These are phyloP conservation scores for Myathropa florea DNA, from an alignment of 2,888 invertebrate genomes.

Conservation along the genomic window DNA sequence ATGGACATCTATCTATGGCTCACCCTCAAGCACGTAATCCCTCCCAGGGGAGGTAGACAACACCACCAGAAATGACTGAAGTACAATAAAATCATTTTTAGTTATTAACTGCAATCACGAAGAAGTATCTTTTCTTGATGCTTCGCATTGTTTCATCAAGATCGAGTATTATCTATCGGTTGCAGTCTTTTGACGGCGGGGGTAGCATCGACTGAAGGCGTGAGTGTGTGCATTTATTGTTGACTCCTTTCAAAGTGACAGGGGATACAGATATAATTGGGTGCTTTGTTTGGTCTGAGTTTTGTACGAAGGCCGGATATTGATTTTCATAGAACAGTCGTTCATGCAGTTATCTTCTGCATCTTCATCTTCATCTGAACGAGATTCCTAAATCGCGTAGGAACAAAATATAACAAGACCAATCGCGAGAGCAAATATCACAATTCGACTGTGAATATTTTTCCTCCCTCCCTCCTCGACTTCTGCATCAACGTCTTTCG, in stretches of 20 bases:
- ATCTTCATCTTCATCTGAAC: too few species aligned
- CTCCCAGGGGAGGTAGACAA: conserved; percentile 55
- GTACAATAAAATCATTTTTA: conserved; percentile 69
- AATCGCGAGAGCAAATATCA: too few species aligned
- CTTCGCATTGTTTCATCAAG: conserved; percentile 56
- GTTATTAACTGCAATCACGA: conserved; percentile 69
- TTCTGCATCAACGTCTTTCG: too few species aligned
- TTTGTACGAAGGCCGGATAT: too few species aligned
- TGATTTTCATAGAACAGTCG: too few species aligned
- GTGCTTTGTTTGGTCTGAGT: not conserved
- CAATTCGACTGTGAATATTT: too few species aligned
- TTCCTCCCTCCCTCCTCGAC: too few species aligned
- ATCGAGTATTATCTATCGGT: conserved; percentile 55
- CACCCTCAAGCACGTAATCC: conserved; percentile 65
- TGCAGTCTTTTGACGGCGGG: conserved; percentile 36
- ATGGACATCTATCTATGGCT: conserved; percentile 45
- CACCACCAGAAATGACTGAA: conserved; percentile 28
- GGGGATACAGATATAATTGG: not conserved
- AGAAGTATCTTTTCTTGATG: conserved; percentile 35
- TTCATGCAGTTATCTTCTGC: too few species aligned
- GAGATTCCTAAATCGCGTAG: too few species aligned
- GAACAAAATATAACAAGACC: too few species aligned
- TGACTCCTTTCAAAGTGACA: not conserved
- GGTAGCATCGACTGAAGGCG: not conserved
- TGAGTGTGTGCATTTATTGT: not conserved